A percentile compares a stretch with the other conserved stretches of the same genome.
Evolutionary conservation across 2,888 invertebrate species (phyloP).

Genomic region (Aporophyla lueneburgensis): DNA sequence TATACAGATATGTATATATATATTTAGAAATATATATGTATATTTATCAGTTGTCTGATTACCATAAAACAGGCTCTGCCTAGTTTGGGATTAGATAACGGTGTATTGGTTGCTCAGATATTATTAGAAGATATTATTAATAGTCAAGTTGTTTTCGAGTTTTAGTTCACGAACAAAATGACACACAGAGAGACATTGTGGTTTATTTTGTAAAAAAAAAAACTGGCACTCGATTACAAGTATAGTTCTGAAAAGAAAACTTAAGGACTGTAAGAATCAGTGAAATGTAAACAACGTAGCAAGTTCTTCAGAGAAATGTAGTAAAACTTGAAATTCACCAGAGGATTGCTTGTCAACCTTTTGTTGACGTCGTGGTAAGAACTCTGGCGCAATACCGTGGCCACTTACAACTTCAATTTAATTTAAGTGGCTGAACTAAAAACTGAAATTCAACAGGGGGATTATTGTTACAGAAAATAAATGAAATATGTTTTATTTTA

Average conservation of each 20-base stretch:
- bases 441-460: background rate
- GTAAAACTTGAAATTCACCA: background rate
- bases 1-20: too few species aligned
- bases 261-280: background rate
- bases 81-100: too few species aligned
- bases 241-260: constrained; percentile 1
- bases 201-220: background rate
- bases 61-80: too few species aligned
- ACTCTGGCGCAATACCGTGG: background rate
- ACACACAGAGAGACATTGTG: background rate
- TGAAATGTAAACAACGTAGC: background rate
- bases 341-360: background rate
- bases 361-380: background rate
- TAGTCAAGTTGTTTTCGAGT: background rate
- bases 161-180: background rate
- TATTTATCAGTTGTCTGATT: too few species aligned
- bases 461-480: background rate
- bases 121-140: too few species aligned
- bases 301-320: background rate
- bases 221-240: too few species aligned
- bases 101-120: too few species aligned
- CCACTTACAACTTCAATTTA: background rate
- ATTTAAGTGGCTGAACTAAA: background rate
- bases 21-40: too few species aligned
- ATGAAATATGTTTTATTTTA: background rate